Base-by-base conservation (phyloP, 2,888 invertebrate species). In the Spicauda simplicius region DNA sequence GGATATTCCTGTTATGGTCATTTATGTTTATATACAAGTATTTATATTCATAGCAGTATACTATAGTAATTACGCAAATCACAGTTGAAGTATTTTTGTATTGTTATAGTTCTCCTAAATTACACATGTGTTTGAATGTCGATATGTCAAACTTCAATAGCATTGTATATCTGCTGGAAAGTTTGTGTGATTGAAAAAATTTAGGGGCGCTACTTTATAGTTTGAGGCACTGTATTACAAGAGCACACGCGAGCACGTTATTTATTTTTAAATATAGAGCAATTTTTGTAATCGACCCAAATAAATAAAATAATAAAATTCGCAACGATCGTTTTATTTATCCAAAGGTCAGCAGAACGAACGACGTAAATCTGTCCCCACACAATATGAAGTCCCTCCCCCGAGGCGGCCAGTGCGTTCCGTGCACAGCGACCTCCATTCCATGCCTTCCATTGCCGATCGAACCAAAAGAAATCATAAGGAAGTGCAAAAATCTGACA, bases 311-410 rank as follows among this genome's bases (percentile, higher is more conserved):
- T 69, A 70, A 61, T 73, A 56, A 73, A 70, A 74, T 71, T 69
- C 67, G 68, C 50, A 70, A 67, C 18, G 68, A 69, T 80, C 56
- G 81, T 84, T 85, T 84, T 72, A 83, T 83, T 84, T 74, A 75
- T 76, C 74, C 70, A 45, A 84, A 84, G 83, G 84, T 78, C 72
- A 56, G 73, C 71, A 64, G 73, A 75, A 68, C 73, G 74, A 75
- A 67, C 74, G 71, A 71, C 76, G 74, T 57, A 73, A 73, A 50
- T 74, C 75, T 16, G 70, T 72, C 6, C 62, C 72, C 8, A 75
- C 74, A 19, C 75, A 77, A 64, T 74, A 70, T 59, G 81, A 77
- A 25, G 71, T 72, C 18, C 48, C 65, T 19, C 59, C 45, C 18
- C 69, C 37, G 68, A 71, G 54, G 68, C 69, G 50, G 52, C 55